Evolutionary conservation across 2,797 vertebrate genomes (phyloP), one percentile per base, ranked within the genome.

Genomic region (Anabacerthia variegaticeps): DNA sequence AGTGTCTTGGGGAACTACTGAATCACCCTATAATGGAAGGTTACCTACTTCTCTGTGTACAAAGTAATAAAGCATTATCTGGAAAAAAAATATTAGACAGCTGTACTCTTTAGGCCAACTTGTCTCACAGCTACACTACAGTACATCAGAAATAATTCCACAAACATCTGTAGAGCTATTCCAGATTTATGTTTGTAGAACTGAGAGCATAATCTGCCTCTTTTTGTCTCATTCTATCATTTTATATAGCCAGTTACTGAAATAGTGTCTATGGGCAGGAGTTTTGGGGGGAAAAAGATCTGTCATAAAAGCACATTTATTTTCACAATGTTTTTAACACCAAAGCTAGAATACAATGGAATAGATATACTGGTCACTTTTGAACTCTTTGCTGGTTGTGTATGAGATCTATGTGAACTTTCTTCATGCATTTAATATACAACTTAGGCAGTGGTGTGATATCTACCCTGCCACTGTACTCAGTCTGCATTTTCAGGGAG

Each of bases 131-230:
- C 27, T 54, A 73, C 32, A 62, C 22, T 78, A 55, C 23, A 58
- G 51, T 86, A 91, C 94, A 95, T 90, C 87, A 92, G 55, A 95
- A 95, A 85, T 91, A 92, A 91, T 48, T 83, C 72, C 37, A 56
- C 41, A 91, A 92, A 93, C 20, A 62, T 88, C 92, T 84, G 79
- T 68, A 84, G 79, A 88, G 75, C 48, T 80, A 65, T 85, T 93
- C 41, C 34, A 69, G 73, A 91, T 92, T 93, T 91, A 81, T 67
- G 30, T 81, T 86, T 90, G 76, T 48, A 73, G 55, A 90, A 56
- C 34, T 56, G 62, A 65, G 44, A 73, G 26, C 27, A 86, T 73
- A 76, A 86, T 59, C 55, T 67, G 44, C 54, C 56, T 88, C 26
- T 78, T 91, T 80, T 56, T 44, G 49, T 84, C 63, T 76, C 34